Evolutionary conservation across 2,113 vertebrate genomes (phyloP).

Genomic region (Balaeniceps rex): DNA sequence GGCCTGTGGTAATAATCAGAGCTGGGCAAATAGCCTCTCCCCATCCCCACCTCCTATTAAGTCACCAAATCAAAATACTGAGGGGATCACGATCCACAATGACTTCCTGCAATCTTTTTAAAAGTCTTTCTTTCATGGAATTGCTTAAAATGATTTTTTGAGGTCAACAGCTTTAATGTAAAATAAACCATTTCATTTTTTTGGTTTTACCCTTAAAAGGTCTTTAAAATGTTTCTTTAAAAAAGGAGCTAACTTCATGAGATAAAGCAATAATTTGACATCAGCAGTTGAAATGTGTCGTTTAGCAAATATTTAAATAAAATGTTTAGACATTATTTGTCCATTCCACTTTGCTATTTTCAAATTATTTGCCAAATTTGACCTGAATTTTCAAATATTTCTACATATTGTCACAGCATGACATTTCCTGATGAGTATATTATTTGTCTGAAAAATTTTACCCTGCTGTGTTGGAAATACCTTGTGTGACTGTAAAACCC

Average conservation of each 20-base stretch:
- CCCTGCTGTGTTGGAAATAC: not conserved
- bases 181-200: not conserved
- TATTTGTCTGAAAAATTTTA: not conserved
- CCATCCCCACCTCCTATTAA: not conserved
- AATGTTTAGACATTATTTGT: not conserved
- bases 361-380: not conserved
- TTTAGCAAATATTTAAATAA: not conserved
- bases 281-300: not conserved
- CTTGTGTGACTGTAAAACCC: not conserved
- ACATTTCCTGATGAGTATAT: not conserved
- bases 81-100: not conserved
- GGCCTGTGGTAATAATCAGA: not conserved
- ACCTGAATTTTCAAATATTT: not conserved
- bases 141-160: not conserved
- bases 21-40: not conserved
- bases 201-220: not conserved
- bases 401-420: not conserved
- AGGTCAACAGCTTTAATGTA: not conserved
- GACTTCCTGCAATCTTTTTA: not conserved
- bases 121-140: not conserved
- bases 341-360: not conserved
- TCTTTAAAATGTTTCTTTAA: not conserved
- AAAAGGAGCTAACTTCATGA: not conserved
- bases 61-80: not conserved
- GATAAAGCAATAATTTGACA: not conserved